Percentiles rank a stretch among this genome's conserved stretches.
phyloP scores from a whole-genome alignment of 2,797 vertebrate species.

The Dallia pectoralis region DNA sequence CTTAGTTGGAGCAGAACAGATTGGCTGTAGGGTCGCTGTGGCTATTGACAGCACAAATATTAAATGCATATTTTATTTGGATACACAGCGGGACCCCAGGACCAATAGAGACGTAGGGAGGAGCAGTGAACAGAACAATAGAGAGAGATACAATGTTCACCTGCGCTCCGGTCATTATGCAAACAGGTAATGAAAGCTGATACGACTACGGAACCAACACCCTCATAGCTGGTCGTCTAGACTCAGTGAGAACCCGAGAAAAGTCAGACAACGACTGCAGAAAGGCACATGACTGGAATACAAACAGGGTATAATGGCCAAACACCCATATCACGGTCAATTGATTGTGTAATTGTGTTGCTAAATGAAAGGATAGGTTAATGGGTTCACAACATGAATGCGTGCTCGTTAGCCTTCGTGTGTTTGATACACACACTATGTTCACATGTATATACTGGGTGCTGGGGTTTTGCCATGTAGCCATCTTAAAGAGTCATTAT shows the following conservation, averaged over 20 bases:
- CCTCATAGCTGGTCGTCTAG: slow-evolving; percentile 27
- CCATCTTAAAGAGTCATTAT: too few species aligned
- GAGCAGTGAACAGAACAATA: slow-evolving; percentile 21
- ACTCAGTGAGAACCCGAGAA: slow-evolving; percentile 14
- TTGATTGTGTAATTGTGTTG: too few species aligned
- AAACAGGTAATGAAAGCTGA: slow-evolving; percentile 55
- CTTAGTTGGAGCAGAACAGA: slow-evolving; percentile 56
- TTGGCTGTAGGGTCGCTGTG: slow-evolving; percentile 50
- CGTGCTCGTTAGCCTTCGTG: too few species aligned
- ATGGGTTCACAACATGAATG: too few species aligned
- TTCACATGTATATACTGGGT: too few species aligned
- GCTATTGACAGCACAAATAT: slow-evolving; percentile 53
- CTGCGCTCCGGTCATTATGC: slow-evolving; percentile 58
- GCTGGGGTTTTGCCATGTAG: too few species aligned
- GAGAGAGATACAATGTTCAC: slow-evolving; percentile 48
- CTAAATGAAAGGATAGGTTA: too few species aligned
- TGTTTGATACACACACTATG: too few species aligned
- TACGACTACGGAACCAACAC: slow-evolving; percentile 33
- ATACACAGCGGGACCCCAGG: slow-evolving; percentile 43
- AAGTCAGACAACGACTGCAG: slow-evolving; percentile 25
- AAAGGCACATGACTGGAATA: slow-evolving; percentile 43
- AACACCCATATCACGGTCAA: too few species aligned
- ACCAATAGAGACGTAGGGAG: slow-evolving; percentile 16
- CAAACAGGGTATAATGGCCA: slow-evolving; percentile 12
- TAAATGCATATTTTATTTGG: slow-evolving; percentile 60